Base-by-base conservation (phyloP, 1,140 invertebrate species). In the Steinernema khuongi region DNA sequence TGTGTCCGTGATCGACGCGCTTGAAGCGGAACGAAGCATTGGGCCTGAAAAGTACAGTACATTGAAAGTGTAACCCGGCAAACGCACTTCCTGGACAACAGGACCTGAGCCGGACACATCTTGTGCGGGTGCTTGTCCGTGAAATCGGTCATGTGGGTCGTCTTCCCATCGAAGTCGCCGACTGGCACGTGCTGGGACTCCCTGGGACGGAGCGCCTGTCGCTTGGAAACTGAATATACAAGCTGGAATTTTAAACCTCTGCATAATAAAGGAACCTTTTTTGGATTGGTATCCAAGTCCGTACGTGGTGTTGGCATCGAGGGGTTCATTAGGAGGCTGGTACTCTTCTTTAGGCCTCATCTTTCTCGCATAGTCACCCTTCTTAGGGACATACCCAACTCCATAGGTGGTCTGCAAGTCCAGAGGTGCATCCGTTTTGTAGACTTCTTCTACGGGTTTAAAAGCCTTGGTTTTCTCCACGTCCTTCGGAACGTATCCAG, bases 401-500 rank as follows among this genome's bases (percentile, higher is more conserved):
- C 11, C 50, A 22, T 60, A 60, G 22, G 50, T 60, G 14, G 50
- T 60, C 11, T 60, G 14, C 50, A 60, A 4, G 22, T 60, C 50
- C 50, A 60, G 19, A 14, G 50, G 11, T 22, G 4, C 7, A 11
- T 60, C 50, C 14, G 4, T 60, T 26, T 60, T 60, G 14, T 17
- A 22, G 2, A 60, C 50, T 22, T 60, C 50, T 4, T 60, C 50
- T 14, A 2, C 19, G 26, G 50, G 50, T 7, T 22, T 14, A 22
- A 60, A 60, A 14, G 14, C 22, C 50, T 60, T 60, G 4, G 50
- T n/a, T 60, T 22, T 60, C 28, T 77, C 79, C 4, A 80, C 67
- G 50, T 80, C 67, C 78, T 87, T 87, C 17, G 77, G 78, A 7
- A 80, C 81, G 79, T 81, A 87, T 71, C 86, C 86, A 33, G 77